These are phyloP conservation scores for Corythornis cristatus DNA, from an alignment of 2,113 vertebrate species.

Conservation along the genomic window DNA sequence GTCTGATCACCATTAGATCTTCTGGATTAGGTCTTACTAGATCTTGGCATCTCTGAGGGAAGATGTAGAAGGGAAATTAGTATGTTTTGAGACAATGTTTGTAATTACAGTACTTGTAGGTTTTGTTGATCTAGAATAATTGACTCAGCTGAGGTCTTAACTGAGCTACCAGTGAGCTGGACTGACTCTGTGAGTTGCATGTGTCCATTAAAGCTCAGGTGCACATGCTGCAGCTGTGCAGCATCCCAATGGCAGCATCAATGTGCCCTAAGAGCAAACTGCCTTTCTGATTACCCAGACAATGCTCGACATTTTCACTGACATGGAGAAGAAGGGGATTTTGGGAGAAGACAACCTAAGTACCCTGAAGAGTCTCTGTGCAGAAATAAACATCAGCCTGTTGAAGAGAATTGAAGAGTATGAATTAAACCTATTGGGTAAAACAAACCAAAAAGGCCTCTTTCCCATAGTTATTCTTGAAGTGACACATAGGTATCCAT, in stretches of 20 bases:
- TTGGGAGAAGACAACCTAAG: constrained; percentile 59
- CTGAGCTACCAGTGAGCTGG: neutral
- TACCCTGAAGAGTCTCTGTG: constrained; percentile 55
- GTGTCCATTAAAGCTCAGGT: neutral
- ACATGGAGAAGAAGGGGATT: constrained; percentile 78
- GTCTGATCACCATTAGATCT: neutral
- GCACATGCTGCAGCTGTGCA: neutral
- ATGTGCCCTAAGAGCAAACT: neutral
- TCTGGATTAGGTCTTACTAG: neutral
- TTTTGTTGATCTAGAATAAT: neutral
- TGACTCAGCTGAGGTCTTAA: neutral
- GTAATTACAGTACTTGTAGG: neutral
- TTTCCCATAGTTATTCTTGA: neutral
- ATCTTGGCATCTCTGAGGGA: neutral
- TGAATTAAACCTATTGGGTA: constrained; percentile 43
- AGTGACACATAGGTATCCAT: neutral
- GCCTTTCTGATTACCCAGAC: constrained; percentile 64
- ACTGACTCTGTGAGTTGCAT: neutral
- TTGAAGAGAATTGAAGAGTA: constrained; percentile 63
- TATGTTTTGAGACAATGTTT: neutral
- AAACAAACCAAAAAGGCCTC: neutral
- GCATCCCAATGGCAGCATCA: neutral
- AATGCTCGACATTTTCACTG: constrained; percentile 71
- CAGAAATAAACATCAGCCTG: constrained; percentile 50
- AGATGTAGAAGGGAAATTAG: neutral